Evolutionary conservation across 2,888 invertebrate species (phyloP), one percentile per base, ranked within the genome.

Genomic region (Oscheius sp.): DNA sequence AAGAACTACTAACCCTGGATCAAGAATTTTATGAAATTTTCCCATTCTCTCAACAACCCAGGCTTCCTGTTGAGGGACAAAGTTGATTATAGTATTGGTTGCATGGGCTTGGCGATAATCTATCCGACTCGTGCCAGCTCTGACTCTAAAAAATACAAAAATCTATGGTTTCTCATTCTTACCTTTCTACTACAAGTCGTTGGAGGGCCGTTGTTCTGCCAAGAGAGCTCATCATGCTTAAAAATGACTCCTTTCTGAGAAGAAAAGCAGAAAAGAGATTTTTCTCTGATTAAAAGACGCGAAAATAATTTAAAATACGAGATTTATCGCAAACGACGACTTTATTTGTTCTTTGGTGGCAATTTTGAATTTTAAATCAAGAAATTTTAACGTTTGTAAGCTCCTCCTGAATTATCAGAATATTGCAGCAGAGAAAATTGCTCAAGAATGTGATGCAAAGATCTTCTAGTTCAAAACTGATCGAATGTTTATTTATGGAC

Each of bases 21-120:
- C 93, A 66, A 99, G 89, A 81, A 95, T 93, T 87, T 93, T 91
- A 87, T 93, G 91, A 88, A 94, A 99, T 89, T 93, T 95, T 55
- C 98, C 98, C 96, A 99, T 97, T 80, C 97, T 90, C 88, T 98
- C 98, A 0, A 97, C 93, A 27, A 98, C 90, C 96, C 96, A 96
- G 65, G 95, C 95, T 91, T 98, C 96, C 90, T 99, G 98, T 88
- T 98, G 97, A 3, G 98, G 98, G 25, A 98, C 98, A 90, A 98
- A 98, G 91, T 96, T 92, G 68, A 98, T 89, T 73, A 94, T 89
- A 6, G 96, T 96, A 89, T 98, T 98, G 50, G 94, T 88, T 0
- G 95, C 95, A 65, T 81, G 80, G 0, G 71, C 74, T 31, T 74
- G 53, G 10, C 79, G 68, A 12, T 57, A 58, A 50, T 42, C 65